Conservation (phyloP, 2,888 invertebrate species). For the Meteorus cinctellus region DNA sequence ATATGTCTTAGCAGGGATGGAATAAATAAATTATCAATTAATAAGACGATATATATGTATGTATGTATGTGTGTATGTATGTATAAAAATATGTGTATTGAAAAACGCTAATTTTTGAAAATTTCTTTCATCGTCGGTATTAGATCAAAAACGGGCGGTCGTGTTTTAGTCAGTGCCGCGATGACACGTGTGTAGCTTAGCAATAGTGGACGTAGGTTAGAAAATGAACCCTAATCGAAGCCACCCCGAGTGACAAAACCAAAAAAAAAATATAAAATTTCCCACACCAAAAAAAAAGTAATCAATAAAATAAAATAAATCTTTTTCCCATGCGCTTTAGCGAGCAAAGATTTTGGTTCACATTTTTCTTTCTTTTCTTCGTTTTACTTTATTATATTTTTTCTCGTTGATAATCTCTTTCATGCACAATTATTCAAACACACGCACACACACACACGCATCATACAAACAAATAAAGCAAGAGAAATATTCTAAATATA, state of each 20-base stretch:
- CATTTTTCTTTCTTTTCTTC: too few species aligned
- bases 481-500: neutral
- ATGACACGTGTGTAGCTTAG: conserved; percentile 67
- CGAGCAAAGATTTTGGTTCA: neutral
- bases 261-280: conserved; percentile 28
- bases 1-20: neutral
- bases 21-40: neutral
- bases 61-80: neutral
- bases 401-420: neutral
- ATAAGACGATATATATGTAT: conserved; percentile 7
- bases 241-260: conserved; percentile 42
- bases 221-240: conserved; percentile 51
- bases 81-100: conserved; percentile 19
- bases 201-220: conserved; percentile 65
- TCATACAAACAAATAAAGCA: conserved; percentile 2
- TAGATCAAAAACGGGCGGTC: conserved; percentile 48
- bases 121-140: conserved; percentile 48
- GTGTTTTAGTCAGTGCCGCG: conserved; percentile 53
- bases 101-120: conserved; percentile 36
- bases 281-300: conserved; percentile 13
- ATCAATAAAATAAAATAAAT: neutral
- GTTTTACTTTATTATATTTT: neutral
- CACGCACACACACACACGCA: conserved; percentile 18
- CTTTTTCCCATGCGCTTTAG: conserved; percentile 13
- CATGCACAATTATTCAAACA: conserved; percentile 39